Conservation (phyloP, 2,888 invertebrate species). For the Trichopria drosophilae region DNA sequence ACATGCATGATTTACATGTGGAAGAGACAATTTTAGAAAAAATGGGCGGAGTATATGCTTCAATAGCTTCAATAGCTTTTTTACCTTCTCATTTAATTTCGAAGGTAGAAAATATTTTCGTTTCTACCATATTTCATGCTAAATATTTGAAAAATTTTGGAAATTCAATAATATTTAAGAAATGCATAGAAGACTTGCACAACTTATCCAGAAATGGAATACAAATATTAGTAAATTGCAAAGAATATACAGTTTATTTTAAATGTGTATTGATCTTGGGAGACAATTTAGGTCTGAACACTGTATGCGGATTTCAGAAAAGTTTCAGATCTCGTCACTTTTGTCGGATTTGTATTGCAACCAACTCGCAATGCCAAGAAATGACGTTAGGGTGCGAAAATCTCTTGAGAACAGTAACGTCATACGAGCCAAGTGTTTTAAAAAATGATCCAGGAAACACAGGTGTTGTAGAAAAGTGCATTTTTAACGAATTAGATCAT, state of each 20-base stretch:
- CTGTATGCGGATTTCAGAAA: conserved; percentile 29
- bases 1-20: conserved; percentile 8
- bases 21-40: conserved; percentile 17
- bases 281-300: conserved; percentile 31
- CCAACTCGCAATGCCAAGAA: conserved; percentile 24
- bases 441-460: conserved; percentile 23
- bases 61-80: too few relatives aligned
- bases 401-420: conserved; percentile 27
- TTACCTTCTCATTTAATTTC: too few relatives aligned
- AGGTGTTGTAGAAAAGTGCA: conserved; percentile 30
- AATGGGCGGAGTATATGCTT: too few relatives aligned
- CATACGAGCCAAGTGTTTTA: conserved; percentile 27
- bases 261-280: too few relatives aligned
- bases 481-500: conserved; percentile 28
- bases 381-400: conserved; percentile 27
- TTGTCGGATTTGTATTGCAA: conserved; percentile 32
- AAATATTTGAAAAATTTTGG: too few relatives aligned
- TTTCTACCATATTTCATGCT: too few relatives aligned
- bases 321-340: conserved; percentile 28
- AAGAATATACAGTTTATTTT: too few relatives aligned
- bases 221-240: too few relatives aligned
- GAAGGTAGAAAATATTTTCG: too few relatives aligned
- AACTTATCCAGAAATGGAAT: too few relatives aligned
- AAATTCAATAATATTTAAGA: too few relatives aligned
- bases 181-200: too few relatives aligned